phyloP scores from a whole-genome alignment of 2,797 vertebrate genomes.

The Malurus leucopterus region DNA sequence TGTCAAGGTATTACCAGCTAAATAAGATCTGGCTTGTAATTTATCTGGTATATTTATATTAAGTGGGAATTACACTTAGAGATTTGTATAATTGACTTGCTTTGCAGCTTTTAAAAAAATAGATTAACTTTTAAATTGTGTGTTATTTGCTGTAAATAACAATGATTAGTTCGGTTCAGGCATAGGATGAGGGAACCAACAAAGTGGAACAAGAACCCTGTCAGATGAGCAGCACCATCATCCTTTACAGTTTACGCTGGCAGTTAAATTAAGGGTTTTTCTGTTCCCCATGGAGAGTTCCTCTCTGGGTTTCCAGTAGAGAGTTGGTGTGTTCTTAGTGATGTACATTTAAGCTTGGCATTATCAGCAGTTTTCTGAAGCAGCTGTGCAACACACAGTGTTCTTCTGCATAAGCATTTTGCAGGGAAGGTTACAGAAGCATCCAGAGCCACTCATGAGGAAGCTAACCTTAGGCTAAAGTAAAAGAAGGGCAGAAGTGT shows the following conservation, averaged over 20 bases:
- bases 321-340: constrained; percentile 25
- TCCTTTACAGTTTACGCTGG: background rate
- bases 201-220: background rate
- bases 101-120: constrained; percentile 50
- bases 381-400: constrained; percentile 12
- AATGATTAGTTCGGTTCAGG: constrained; percentile 58
- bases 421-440: constrained; percentile 22
- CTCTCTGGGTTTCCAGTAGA: background rate
- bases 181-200: background rate
- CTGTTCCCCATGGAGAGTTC: background rate
- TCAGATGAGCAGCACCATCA: constrained; percentile 9
- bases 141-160: constrained; percentile 66
- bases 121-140: constrained; percentile 66
- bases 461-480: constrained; percentile 54
- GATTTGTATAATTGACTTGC: constrained; percentile 42
- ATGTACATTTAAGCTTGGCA: constrained; percentile 10
- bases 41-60: constrained; percentile 53
- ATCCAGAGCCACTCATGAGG: constrained; percentile 34
- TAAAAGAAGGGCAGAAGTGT: constrained; percentile 24
- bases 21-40: constrained; percentile 46
- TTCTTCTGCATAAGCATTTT: constrained; percentile 60
- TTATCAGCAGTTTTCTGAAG: constrained; percentile 54
- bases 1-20: constrained; percentile 49
- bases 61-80: constrained; percentile 43
- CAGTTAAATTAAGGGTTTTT: background rate